Base-by-base conservation (phyloP, 2,113 vertebrate species). In the Etheostoma cragini region DNA sequence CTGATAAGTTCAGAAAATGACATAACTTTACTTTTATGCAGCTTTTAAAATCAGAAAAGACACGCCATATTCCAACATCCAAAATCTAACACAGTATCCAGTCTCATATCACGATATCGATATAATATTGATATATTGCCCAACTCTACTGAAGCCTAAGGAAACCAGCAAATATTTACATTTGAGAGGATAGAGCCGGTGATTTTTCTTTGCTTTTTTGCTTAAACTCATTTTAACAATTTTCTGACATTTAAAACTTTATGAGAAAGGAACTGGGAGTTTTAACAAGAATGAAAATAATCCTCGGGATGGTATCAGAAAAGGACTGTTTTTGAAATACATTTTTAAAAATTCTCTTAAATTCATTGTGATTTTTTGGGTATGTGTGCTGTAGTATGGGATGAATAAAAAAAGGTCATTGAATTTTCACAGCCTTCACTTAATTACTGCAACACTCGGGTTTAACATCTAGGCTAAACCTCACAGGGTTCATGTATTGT, bases 401-500 rank as follows among this genome's bases (percentile, higher is more conserved):
- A 47, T 24, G 14, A 35, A 38, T 33, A 30, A 15, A 33, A 64
- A 53, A 45, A 61, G 1, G 13, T 45, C 15, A 2, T 13, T 22
- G 72, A 33, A 49, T 61, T 67, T 46, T 4, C 2, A 24, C 21
- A 5, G 8, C 45, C 33, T 38, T 80, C 54, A 42, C 38, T 42
- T 42, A 11, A 42, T 54, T 14, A 19, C 50, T 16, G 61, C 17
- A 38, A 42, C 10, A 42, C 38, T 83, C 13, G 17, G 22, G 15
- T 46, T 74, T 77, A 5, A 11, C 49, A 63, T 81, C 30, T 14
- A 42, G 38, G 38, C 10, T 42, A 52, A 75, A 69, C 63, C 81
- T 76, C 50, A 15, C 50, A 65, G 60, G 76, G 57, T 72, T 88
- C 6, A 80, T 80, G 69, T 76, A 77, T 80, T 58, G 47, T 53